Evolutionary conservation across 2,113 vertebrate species (phyloP), one percentile per base, ranked within the genome.

Genomic region (Megaleporinus macrocephalus): DNA sequence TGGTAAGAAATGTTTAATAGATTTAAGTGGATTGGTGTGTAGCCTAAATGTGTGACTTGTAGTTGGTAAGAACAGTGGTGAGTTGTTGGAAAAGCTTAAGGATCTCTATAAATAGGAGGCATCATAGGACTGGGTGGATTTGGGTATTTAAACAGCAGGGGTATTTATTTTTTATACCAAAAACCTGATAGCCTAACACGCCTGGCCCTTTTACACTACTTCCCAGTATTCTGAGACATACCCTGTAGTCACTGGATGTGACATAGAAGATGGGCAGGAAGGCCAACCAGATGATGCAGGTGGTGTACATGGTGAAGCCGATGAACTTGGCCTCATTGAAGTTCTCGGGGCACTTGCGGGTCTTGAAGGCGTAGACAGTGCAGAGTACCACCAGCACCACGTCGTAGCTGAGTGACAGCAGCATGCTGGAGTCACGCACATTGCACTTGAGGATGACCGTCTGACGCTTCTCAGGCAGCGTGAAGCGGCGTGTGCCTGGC

Each of bases 281-380:
- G 49, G 98, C 98, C 93, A 99, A 93, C 98, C 98, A 99, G 88
- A 99, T 99, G 92, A 99, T 99, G 90, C 98, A 99, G 0, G 98
- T 99, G 75, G 98, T 99, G 66, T 99, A 99, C 98, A 99, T 99
- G 79, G 98, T 99, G 90, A 99, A 99, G 87, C 97, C 97, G 81
- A 99, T 99, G 89, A 99, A 99, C 93, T 99, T 99, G 89, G 98
- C 98, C 92, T 99, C 98, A 0, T 99, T 99, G 95, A 99, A 99
- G 90, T 99, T 99, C 92, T 99, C 98, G 0, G 98, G 98, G 89
- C 98, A 99, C 90, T 99, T 99, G 89, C 98, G 96, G 87, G 98
- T 99, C 94, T 99, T 99, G 93, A 99, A 99, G 89, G 98, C 98
- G 79, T 99, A 99, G 82, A 99, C 95, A 88, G 98, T 99, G 93